Conservation (phyloP, 53 echinoderm and acorn worm species). For the Holothuria leucospilota region DNA sequence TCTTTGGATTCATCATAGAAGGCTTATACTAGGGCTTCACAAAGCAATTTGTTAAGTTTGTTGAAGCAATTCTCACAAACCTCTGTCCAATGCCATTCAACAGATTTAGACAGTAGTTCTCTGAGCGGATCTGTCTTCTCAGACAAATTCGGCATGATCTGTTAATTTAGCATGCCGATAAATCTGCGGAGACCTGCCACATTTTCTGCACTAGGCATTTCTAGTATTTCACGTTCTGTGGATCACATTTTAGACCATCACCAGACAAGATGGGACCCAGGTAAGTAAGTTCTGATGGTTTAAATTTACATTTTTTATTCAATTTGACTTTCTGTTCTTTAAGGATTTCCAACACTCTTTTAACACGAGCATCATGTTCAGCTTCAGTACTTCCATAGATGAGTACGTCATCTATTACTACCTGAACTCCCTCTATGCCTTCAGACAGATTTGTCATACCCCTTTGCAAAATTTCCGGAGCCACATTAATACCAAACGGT, state of each 20-base stretch:
- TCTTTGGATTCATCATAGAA: slow-evolving; percentile 23
- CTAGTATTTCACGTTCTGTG: slow-evolving; percentile 16
- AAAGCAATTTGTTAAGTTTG: background rate
- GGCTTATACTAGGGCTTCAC: slow-evolving; percentile 27
- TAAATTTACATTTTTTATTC: background rate
- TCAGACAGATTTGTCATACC: too few relatives aligned
- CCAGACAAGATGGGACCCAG: slow-evolving; percentile 14
- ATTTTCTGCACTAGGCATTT: slow-evolving; percentile 20
- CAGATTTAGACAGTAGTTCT: slow-evolving; percentile 11
- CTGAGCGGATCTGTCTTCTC: background rate
- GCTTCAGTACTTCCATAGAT: too few relatives aligned
- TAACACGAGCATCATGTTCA: too few relatives aligned
- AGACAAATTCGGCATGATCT: too few relatives aligned
- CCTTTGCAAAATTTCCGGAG: background rate
- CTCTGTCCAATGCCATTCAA: slow-evolving; percentile 36
- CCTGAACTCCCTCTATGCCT: too few relatives aligned
- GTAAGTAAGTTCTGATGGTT: background rate
- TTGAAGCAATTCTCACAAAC: background rate
- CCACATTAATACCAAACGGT: background rate
- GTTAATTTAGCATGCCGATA: too few relatives aligned
- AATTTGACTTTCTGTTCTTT: too few relatives aligned
- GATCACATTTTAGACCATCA: slow-evolving; percentile 41
- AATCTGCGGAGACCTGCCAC: too few relatives aligned
- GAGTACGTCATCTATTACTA: too few relatives aligned
- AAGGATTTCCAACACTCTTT: too few relatives aligned